phyloP scores from a whole-genome alignment of 2,888 invertebrate species.

The Adelognathus sp. region DNA sequence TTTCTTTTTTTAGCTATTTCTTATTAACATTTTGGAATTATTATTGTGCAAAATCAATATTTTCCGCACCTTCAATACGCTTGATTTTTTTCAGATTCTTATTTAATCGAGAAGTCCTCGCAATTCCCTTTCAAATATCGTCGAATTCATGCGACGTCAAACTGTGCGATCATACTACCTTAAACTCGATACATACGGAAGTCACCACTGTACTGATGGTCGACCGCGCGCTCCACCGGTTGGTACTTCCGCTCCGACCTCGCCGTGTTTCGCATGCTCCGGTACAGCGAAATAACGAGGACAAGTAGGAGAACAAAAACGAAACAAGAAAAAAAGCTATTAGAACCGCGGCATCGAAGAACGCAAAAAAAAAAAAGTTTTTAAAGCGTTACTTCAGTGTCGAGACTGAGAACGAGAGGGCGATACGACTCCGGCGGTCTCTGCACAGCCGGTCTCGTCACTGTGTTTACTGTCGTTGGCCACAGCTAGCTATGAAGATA shows the following conservation, averaged over 20 bases:
- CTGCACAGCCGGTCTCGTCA: slow-evolving; percentile 34
- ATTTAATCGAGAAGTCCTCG: too few species aligned
- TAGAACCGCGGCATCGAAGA: slow-evolving; percentile 5
- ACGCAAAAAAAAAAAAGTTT: slow-evolving; percentile 18
- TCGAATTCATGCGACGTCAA: too few species aligned
- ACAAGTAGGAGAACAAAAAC: background rate
- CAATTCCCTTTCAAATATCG: too few species aligned
- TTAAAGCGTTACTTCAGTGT: slow-evolving; percentile 6
- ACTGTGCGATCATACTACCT: too few species aligned
- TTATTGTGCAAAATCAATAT: too few species aligned
- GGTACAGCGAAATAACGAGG: background rate
- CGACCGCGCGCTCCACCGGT: background rate
- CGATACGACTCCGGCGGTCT: slow-evolving; percentile 36
- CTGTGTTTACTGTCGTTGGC: background rate
- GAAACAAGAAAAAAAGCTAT: slow-evolving; percentile 2
- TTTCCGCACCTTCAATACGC: too few species aligned
- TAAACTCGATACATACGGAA: too few species aligned
- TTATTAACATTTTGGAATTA: too few species aligned
- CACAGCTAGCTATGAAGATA: background rate
- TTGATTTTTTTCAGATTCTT: too few species aligned
- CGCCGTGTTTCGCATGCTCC: background rate
- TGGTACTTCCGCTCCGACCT: background rate
- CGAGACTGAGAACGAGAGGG: slow-evolving; percentile 10
- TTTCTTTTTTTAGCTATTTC: too few species aligned
- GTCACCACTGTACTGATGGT: too few species aligned